Conservation (phyloP, 2,113 vertebrate genomes). For the Cyprinus carpio region DNA sequence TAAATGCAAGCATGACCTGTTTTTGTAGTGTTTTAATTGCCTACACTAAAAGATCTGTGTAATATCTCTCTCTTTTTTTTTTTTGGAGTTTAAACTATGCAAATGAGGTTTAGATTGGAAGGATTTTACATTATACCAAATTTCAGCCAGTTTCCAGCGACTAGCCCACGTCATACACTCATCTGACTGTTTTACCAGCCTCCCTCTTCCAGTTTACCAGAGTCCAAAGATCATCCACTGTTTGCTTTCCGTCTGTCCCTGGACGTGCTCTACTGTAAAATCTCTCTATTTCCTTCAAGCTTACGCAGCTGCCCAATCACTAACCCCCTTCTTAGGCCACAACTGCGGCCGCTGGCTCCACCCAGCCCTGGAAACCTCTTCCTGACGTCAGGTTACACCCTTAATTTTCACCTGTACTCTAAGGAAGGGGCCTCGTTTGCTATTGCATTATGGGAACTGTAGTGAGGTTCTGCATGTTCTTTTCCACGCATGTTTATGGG, state of each 20-base stretch:
- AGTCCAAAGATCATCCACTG: slow-evolving; percentile 57
- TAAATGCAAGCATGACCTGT: not conserved
- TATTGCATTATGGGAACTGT: slow-evolving; percentile 51
- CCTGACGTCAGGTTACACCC: not conserved
- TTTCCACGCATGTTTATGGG: slow-evolving; percentile 33
- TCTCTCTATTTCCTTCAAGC: not conserved
- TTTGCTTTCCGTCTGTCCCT: slow-evolving; percentile 44
- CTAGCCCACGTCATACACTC: not conserved
- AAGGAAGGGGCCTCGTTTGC: not conserved
- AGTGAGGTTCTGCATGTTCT: not conserved
- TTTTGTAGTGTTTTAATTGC: not conserved
- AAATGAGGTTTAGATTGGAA: not conserved
- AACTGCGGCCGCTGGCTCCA: slow-evolving; percentile 13
- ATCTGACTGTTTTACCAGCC: not conserved
- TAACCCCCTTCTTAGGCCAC: not conserved
- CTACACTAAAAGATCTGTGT: not conserved
- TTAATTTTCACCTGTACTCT: slow-evolving; percentile 26
- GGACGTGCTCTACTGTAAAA: not conserved
- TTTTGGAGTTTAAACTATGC: not conserved
- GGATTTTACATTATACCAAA: not conserved
- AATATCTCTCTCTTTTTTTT: not conserved
- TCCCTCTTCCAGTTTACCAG: slow-evolving; percentile 27
- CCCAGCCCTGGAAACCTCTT: not conserved
- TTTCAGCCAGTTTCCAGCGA: not conserved
- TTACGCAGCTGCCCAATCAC: not conserved